Percentiles rank a stretch among this genome's conserved stretches.
Conservation (phyloP, 2,888 invertebrate species). For the Amphipyra berbera region DNA sequence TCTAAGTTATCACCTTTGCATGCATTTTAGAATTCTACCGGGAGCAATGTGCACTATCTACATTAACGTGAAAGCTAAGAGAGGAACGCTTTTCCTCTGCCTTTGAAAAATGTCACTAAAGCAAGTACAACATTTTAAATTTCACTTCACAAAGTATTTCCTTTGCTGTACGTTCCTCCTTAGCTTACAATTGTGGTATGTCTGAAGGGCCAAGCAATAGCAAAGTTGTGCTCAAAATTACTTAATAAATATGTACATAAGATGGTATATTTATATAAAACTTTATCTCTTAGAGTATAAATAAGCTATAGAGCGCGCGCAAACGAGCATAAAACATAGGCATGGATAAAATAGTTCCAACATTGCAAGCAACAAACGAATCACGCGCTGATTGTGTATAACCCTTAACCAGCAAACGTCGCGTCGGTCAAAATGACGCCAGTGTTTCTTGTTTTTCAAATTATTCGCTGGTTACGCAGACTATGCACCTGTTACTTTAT, state of each 20-base stretch:
- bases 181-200: constrained; percentile 16
- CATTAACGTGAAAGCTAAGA: constrained; percentile 55
- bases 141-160: constrained; percentile 44
- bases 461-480: too few relatives aligned
- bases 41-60: constrained; percentile 53
- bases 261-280: constrained; percentile 6
- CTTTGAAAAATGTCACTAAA: constrained; percentile 59
- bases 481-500: too few relatives aligned
- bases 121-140: constrained; percentile 48
- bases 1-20: constrained; percentile 51
- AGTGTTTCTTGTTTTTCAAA: too few relatives aligned
- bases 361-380: too few relatives aligned
- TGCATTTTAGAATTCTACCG: constrained; percentile 47
- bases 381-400: too few relatives aligned
- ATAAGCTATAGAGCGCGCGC: too few relatives aligned
- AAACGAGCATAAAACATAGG: too few relatives aligned
- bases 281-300: too few relatives aligned
- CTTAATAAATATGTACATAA: constrained; percentile 17
- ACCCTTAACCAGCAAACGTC: too few relatives aligned
- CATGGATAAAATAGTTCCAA: too few relatives aligned
- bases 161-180: constrained; percentile 14
- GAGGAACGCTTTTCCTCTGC: constrained; percentile 49
- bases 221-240: constrained; percentile 9
- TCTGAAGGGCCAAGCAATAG: not conserved
- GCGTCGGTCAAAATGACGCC: too few relatives aligned